Evolutionary conservation across 1,140 invertebrate species (phyloP).

Genomic region (Andricus grossulariae): DNA sequence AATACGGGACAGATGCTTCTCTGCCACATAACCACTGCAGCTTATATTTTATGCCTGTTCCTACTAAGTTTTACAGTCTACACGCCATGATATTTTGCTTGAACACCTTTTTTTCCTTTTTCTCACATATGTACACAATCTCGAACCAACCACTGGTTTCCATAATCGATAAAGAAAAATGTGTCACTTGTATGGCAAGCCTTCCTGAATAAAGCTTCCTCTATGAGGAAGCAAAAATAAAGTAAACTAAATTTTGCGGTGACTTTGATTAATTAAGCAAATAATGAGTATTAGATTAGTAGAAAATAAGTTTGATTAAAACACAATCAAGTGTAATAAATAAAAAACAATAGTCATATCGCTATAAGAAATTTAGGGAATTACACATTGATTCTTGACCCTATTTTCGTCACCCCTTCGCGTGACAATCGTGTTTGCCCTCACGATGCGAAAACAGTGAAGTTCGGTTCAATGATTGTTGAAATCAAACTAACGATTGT

Average conservation of each 20-base stretch:
- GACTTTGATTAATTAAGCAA: too few species aligned
- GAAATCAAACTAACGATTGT: not conserved
- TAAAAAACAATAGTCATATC: not conserved
- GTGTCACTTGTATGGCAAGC: too few species aligned
- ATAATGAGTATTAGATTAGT: too few species aligned
- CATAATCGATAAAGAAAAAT: not conserved
- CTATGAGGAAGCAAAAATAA: too few species aligned
- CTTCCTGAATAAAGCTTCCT: too few species aligned
- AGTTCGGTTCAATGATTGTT: not conserved
- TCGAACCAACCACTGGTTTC: not conserved
- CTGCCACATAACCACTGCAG: slow-evolving; percentile 20
- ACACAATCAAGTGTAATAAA: not conserved
- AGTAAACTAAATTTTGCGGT: too few species aligned
- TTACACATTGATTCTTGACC: slow-evolving; percentile 27
- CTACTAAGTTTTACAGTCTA: not conserved
- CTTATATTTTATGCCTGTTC: slow-evolving; percentile 41
- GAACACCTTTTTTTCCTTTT: not conserved
- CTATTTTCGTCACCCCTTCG: not conserved
- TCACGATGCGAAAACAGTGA: not conserved
- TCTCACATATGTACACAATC: slow-evolving; percentile 8
- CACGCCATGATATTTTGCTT: slow-evolving; percentile 2
- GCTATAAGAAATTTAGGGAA: not conserved
- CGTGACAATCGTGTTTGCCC: slow-evolving; percentile 7
- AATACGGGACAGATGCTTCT: slow-evolving; percentile 65
- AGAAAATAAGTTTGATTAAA: not conserved